phyloP scores from a whole-genome alignment of 2,797 vertebrate genomes.

The Gymnopithys bicolor region DNA sequence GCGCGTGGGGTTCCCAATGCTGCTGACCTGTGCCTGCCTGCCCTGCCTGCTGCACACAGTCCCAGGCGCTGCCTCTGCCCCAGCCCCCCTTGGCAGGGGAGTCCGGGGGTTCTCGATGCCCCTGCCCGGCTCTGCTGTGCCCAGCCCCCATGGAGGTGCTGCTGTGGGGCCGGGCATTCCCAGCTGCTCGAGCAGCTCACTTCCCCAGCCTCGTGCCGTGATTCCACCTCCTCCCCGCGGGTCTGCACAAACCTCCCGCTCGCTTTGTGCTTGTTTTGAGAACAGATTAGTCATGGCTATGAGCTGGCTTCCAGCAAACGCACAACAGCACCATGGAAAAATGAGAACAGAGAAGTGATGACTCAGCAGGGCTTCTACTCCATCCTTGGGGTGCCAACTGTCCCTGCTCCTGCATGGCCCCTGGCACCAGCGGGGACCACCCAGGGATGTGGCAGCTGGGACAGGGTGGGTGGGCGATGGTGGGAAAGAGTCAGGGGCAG shows the following conservation, averaged over 20 bases:
- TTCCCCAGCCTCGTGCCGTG: not conserved
- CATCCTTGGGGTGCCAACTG: not conserved
- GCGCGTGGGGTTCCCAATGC: not conserved
- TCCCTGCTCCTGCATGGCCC: not conserved
- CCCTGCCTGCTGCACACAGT: not conserved
- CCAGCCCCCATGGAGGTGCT: not conserved
- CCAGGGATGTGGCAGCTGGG: fast-evolving
- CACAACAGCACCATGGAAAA: conserved; percentile 70
- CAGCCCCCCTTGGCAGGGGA: fast-evolving
- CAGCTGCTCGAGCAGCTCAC: not conserved
- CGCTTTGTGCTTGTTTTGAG: conserved; percentile 76
- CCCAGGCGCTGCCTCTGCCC: fast-evolving
- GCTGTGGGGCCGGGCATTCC: not conserved
- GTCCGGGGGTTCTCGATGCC: fast-evolving
- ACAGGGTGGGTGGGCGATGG: fast-evolving
- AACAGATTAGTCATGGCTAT: conserved; percentile 81
- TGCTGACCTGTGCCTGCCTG: not conserved
- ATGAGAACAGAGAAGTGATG: conserved; percentile 67
- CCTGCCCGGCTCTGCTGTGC: not conserved
- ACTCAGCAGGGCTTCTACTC: conserved; percentile 57
- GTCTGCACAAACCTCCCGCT: conserved; percentile 63
- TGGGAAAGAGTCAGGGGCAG: not conserved
- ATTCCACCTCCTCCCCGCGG: conserved; percentile 52
- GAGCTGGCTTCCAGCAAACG: conserved; percentile 69
- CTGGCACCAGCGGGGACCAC: fast-evolving